Evolutionary conservation across 2,888 invertebrate genomes (phyloP), one percentile per base, ranked within the genome.

Genomic region (Erpobdella octoculata): DNA sequence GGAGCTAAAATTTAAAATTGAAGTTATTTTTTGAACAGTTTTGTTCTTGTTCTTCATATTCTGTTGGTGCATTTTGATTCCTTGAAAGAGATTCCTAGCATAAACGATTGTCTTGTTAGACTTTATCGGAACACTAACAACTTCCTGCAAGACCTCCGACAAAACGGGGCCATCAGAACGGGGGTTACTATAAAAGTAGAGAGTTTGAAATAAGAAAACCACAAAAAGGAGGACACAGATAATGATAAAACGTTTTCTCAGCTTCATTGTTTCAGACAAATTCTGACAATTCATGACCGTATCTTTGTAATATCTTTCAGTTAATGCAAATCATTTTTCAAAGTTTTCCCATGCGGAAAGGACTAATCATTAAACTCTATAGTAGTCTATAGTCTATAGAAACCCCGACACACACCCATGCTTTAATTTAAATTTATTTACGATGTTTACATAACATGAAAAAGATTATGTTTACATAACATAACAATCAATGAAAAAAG

Each of bases 181-280:
- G 62, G 62, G 62, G 31, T 62, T 4, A 33, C 35, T 31, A 31
- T 62, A 62, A 62, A 62, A 62, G 33, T 62, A 62, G 4, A 31
- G 33, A 35, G 35, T 33, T 31, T 62, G 62, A n/a, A 62, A 12
- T 2, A 35, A 28, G 62, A 62, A 62, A 18, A n/a, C 35, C 31
- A 35, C 6, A n/a, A n/a, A 5, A n/a, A 62, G 62, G 9, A 62
- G 21, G n/a, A 31, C 15, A n/a, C 28, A 62, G 1, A 62, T 62
- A 28, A 62, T 62, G 33, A 62, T 8, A 31, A 62, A 31, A 62
- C 62, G 62, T 31, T 62, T 62, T 33, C 62, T 62, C 25, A 62
- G 18, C 31, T 62, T 62, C 62, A 62, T 62, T 25, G 18, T n/a
- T 53, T 53, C 53, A 28, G 21, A 53, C 8, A 53, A 25, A 25